Evolutionary conservation across 2,888 invertebrate species (phyloP), one percentile per base, ranked within the genome.

Genomic region (Muscina levida): DNA sequence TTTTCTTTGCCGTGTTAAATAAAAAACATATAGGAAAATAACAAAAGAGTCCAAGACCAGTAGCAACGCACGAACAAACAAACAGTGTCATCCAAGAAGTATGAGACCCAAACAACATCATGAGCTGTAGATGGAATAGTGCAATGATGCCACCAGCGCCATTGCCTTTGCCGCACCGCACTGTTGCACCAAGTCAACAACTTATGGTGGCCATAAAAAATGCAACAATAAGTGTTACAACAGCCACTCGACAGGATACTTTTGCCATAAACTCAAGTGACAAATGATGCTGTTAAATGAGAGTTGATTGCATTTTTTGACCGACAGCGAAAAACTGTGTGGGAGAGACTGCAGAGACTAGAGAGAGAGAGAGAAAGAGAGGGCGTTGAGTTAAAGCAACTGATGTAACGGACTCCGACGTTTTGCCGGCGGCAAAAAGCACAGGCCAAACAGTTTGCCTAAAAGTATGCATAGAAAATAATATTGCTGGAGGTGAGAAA

Each of bases 201-300:
- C 78, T 82, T 82, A 79, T 81, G 82, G 80, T 71, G 75, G 78
- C 80, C 68, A 82, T 72, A 82, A 81, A 75, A 80, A 80, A 78
- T 80, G 78, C 81, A 72, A 77, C 74, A 82, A 83, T 78, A 82
- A 77, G 75, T 77, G 77, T 77, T 77, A 81, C 81, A 77, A 75
- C 81, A 81, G 81, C 81, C 77, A 81, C 81, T 81, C 81, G 81
- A 81, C 81, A 81, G 81, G 81, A 77, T 77, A 77, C 79, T 84
- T 82, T 85, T 74, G 71, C 79, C 67, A 87, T 86, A 87, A 88
- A 88, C 85, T 87, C 86, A 86, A 87, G 88, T 89, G 89, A 89
- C 89, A 89, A 89, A 89, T 89, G 89, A 89, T 88, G 88, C 88
- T 88, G 87, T 88, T 89, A 89, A 89, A 89, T 88, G 88, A 87